Percentiles rank a stretch among this genome's conserved stretches.
phyloP scores from a whole-genome alignment of 2,797 vertebrate genomes.

The Pristis pectinata region DNA sequence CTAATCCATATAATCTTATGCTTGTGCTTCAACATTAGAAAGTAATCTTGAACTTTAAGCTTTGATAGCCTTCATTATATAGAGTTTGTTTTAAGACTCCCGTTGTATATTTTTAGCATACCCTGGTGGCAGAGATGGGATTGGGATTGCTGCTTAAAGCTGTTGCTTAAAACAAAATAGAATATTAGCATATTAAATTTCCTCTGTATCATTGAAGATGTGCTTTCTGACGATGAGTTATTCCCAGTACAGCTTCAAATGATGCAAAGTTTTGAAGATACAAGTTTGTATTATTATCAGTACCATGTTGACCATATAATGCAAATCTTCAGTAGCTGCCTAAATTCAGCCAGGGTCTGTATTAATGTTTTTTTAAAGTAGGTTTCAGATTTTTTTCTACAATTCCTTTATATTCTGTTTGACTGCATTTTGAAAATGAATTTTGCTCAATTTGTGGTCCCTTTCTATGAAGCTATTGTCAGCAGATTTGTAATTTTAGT shows the following conservation, averaged over 20 bases:
- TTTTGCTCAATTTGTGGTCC: neutral
- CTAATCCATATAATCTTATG: neutral
- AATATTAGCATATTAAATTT: constrained; percentile 8
- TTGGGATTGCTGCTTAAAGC: neutral
- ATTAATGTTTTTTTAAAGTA: neutral
- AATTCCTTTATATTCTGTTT: neutral
- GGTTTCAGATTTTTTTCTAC: neutral
- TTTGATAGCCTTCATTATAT: neutral
- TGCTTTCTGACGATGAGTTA: neutral
- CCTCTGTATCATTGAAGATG: neutral
- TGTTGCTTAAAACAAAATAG: neutral
- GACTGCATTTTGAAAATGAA: neutral
- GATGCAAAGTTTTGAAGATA: neutral
- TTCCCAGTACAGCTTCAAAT: neutral
- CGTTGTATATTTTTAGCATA: neutral
- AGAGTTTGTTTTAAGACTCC: neutral
- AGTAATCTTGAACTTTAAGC: neutral
- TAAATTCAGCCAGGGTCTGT: neutral
- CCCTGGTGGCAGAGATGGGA: neutral
- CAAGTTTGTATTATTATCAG: neutral
- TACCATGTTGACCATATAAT: no score
- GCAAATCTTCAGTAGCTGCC: neutral
- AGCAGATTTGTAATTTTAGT: neutral
- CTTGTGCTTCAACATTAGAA: neutral
- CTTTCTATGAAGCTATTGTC: neutral